These are phyloP conservation scores for Hyles lineata DNA, from an alignment of 2,888 invertebrate species.

Conservation along the genomic window DNA sequence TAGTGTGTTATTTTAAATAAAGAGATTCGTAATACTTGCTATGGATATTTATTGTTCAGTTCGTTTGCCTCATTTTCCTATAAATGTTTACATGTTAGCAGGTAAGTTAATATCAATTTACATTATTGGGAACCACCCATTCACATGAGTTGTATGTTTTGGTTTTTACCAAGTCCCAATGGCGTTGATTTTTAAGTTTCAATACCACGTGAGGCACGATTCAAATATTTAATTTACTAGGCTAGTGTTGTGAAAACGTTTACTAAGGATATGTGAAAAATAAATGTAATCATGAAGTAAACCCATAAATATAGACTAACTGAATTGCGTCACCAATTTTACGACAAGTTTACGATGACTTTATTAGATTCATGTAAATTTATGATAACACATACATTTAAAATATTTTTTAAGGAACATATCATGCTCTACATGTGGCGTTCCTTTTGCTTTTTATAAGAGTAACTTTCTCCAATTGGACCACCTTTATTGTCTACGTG, in stretches of 20 bases:
- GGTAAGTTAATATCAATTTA: not conserved
- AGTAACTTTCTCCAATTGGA: not conserved
- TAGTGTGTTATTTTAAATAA: not conserved
- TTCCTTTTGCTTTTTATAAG: not conserved
- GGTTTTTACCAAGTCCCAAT: not conserved
- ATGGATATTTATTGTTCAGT: not conserved
- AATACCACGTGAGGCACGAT: not conserved
- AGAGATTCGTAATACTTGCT: not conserved
- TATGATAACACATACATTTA: not conserved
- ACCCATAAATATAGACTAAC: not conserved
- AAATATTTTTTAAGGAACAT: not conserved
- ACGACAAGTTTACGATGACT: not conserved
- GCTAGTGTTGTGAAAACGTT: not conserved
- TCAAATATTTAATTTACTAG: not conserved
- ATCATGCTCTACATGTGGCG: not conserved
- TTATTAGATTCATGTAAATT: not conserved
- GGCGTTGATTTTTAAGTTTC: too few species aligned
- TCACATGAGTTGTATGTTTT: not conserved
- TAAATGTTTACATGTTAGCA: not conserved
- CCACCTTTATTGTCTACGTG: too few species aligned
- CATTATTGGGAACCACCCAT: not conserved
- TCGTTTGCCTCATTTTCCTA: not conserved
- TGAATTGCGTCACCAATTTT: constrained; percentile 7
- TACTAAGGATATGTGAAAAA: not conserved
- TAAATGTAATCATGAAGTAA: not conserved